Percentiles rank a stretch among this genome's conserved stretches.
Evolutionary conservation across 1,140 invertebrate species (phyloP).

Genomic region (Caenorhabditis remanei): DNA sequence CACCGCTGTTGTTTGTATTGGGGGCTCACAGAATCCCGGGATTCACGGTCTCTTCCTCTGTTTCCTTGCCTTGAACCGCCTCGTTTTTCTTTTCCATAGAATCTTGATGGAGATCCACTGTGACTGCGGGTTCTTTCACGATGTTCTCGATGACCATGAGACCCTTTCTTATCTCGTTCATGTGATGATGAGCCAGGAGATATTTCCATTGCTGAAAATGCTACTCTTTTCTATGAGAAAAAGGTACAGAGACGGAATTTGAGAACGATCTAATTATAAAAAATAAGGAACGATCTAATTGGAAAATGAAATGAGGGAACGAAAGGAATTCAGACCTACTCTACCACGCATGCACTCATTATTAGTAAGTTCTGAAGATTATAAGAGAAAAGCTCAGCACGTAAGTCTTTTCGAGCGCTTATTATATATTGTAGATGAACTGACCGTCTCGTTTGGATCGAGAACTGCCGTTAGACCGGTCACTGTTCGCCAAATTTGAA

Average conservation of each 20-base stretch:
- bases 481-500: constrained; percentile 46
- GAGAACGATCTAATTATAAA: too few relatives aligned
- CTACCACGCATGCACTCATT: too few relatives aligned
- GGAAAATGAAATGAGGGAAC: too few relatives aligned
- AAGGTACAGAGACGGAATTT: too few relatives aligned
- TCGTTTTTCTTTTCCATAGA: constrained; percentile 17
- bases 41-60: constrained; percentile 13
- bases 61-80: constrained; percentile 6
- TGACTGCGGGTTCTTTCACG: constrained; percentile 37
- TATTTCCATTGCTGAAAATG: constrained; percentile 20
- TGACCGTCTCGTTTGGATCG: constrained; percentile 16
- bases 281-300: too few relatives aligned
- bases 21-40: not conserved
- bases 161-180: constrained; percentile 22
- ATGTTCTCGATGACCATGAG: not conserved
- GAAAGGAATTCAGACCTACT: too few relatives aligned
- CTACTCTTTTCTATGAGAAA: too few relatives aligned
- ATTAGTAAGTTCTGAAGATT: too few relatives aligned
- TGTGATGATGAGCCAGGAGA: constrained; percentile 31
- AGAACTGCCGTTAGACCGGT: constrained; percentile 23
- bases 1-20: constrained; percentile 19
- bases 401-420: not conserved
- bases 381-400: not conserved
- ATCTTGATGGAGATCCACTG: constrained; percentile 25
- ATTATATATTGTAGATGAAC: not conserved